Evolutionary conservation across 53 echinoderm and acorn worm species (phyloP).

Genomic region (Henricia sp.): DNA sequence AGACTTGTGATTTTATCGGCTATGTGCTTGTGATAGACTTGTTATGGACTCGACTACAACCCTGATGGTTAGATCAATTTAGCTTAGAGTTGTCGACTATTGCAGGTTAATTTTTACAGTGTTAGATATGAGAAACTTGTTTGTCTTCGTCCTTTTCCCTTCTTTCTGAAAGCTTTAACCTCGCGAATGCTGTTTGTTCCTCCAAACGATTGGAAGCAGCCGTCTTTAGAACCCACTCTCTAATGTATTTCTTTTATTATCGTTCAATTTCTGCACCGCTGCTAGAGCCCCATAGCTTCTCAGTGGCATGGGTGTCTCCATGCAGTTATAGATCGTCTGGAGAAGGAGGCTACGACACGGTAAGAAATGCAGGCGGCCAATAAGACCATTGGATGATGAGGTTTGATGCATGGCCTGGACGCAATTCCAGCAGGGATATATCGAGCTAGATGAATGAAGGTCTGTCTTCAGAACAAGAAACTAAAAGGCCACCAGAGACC

Average conservation of each 20-base stretch:
- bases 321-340: constrained; percentile 16
- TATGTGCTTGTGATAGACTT: too few relatives aligned
- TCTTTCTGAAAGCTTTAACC: too few relatives aligned
- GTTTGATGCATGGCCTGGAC: constrained; percentile 1
- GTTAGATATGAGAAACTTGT: too few relatives aligned
- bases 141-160: too few relatives aligned
- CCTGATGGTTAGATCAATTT: too few relatives aligned
- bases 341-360: constrained; percentile 41
- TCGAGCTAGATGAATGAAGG: not conserved
- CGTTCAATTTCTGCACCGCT: constrained; percentile 38
- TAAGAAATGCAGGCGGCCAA: constrained; percentile 36
- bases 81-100: too few relatives aligned
- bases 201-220: not conserved
- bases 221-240: not conserved
- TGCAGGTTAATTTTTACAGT: too few relatives aligned
- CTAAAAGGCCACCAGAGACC: not conserved
- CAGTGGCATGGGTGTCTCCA: constrained; percentile 10
- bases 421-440: not conserved
- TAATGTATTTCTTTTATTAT: constrained; percentile 43
- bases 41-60: too few relatives aligned
- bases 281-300: constrained; percentile 57
- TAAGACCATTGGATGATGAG: not conserved
- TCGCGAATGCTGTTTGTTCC: too few relatives aligned
- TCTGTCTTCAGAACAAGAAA: constrained; percentile 42
- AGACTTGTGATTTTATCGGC: too few relatives aligned